Evolutionary conservation across 2,888 invertebrate species (phyloP), one percentile per base, ranked within the genome.

Genomic region (Ommatoiulus sabulosus): DNA sequence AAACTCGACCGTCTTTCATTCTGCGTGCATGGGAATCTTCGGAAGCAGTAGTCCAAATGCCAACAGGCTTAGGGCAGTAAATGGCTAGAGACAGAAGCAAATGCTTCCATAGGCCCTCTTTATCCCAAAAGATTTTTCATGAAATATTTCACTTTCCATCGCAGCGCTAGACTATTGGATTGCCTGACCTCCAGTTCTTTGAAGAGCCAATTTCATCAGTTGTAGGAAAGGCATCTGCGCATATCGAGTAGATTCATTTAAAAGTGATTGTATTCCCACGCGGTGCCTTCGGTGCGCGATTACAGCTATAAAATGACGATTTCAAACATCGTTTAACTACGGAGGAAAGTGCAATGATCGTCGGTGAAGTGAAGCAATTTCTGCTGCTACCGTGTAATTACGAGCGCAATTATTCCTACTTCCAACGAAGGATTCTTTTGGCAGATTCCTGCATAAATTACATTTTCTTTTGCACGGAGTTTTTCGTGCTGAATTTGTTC

Each of bases 121-220:
- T 10, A 80, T 80, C 80, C 80, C 80, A 35, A 80, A 80, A 80
- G 80, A 80, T 80, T 80, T 80, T 80, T 35, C 35, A 35, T 35
- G 80, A 80, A 80, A 80, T 80, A 72, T 80, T 80, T 80, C 80
- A 80, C 80, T 80, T 80, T 80, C 80, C 24, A 35, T 80, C 80
- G 24, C 35, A 1, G 35, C 80, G 15, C 24, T 80, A 10, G 80
- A 80, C 80, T 80, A 80, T 80, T 35, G 80, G 80, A 35, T 80
- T 80, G 35, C 35, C 80, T 80, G 80, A 80, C 80, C 80, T 35
- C 35, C 80, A 80, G 3, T 80, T 80, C n/a, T 35, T 35, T 35
- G 35, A 12, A 10, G 2, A 80, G 10, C 35, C 80, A 35, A 80
- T 80, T 80, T 80, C 80, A 24, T 35, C 35, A 35, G 80, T 12